These are phyloP conservation scores for Haliclona indistincta DNA, from an alignment of 37 sponge, comb jelly and placozoan genomes.

Conservation along the genomic window DNA sequence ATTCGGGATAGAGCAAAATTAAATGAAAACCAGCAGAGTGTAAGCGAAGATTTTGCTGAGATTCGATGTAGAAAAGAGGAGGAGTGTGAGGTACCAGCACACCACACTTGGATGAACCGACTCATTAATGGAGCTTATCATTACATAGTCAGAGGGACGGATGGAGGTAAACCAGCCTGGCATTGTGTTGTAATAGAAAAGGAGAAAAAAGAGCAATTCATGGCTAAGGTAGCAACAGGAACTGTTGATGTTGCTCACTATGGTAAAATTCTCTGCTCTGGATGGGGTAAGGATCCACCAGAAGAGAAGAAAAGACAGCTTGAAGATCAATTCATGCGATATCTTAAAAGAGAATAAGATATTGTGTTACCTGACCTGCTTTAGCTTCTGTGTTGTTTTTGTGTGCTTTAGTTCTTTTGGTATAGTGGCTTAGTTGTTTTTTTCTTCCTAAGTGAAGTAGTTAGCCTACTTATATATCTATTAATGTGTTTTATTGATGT, in stretches of 20 bases:
- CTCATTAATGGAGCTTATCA: neutral
- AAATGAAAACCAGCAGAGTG: slow-evolving; percentile 9
- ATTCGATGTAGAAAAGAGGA: slow-evolving; percentile 11
- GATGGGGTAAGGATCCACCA: slow-evolving; percentile 80
- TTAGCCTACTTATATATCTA: too few relatives aligned
- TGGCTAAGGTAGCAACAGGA: slow-evolving; percentile 17
- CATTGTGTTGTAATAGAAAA: slow-evolving; percentile 65
- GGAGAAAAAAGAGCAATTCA: slow-evolving; percentile 29
- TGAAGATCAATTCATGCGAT: neutral
- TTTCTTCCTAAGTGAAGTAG: too few relatives aligned
- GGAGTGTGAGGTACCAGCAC: neutral
- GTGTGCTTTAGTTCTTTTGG: too few relatives aligned
- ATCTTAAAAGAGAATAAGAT: neutral
- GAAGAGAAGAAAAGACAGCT: neutral
- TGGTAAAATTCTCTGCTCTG: slow-evolving; percentile 65
- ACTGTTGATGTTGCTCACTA: slow-evolving; percentile 57
- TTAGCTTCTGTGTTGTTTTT: too few relatives aligned
- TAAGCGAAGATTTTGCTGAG: slow-evolving; percentile 7
- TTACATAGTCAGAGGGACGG: neutral
- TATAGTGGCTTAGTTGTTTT: too few relatives aligned
- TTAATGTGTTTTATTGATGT: too few relatives aligned
- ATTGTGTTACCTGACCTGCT: too few relatives aligned
- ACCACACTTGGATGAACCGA: neutral
- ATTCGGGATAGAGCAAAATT: too few relatives aligned
- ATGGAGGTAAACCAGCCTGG: slow-evolving; percentile 38